Percentiles rank a stretch among this genome's conserved stretches.
Evolutionary conservation across 2,797 vertebrate species (phyloP).

Genomic region (Merluccius polli): DNA sequence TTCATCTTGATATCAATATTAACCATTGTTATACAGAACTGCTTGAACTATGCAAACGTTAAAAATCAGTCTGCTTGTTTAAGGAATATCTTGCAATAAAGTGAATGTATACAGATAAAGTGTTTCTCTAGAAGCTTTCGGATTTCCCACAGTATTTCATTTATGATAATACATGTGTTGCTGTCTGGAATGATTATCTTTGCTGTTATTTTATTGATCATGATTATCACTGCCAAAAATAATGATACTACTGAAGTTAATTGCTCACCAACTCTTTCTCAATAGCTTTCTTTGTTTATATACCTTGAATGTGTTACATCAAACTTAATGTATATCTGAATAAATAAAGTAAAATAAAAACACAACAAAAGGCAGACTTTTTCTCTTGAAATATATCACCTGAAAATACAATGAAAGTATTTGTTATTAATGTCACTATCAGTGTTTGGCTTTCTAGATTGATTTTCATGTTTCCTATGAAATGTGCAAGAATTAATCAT

Average conservation of each 20-base stretch:
- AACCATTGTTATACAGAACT: conserved; percentile 57
- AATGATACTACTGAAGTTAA: conserved; percentile 22
- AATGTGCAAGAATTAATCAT: neutral
- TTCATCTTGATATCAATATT: conserved; percentile 53
- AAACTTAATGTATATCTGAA: conserved; percentile 41
- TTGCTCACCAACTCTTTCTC: conserved; percentile 20
- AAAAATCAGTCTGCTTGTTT: conserved; percentile 68
- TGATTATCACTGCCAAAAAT: conserved; percentile 55
- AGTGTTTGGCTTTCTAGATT: neutral
- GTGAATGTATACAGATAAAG: conserved; percentile 69
- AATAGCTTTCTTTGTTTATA: conserved; percentile 30
- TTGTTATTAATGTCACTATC: neutral
- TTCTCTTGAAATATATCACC: conserved; percentile 3
- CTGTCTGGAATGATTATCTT: conserved; percentile 38
- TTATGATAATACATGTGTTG: conserved; percentile 33
- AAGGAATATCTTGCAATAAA: conserved; percentile 73
- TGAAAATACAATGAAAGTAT: neutral
- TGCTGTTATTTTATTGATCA: conserved; percentile 34
- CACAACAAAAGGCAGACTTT: conserved; percentile 12
- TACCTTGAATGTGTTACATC: conserved; percentile 38
- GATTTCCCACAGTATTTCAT: conserved; percentile 48
- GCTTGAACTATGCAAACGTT: conserved; percentile 76
- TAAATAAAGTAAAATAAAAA: conserved; percentile 43
- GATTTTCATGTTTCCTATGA: neutral
- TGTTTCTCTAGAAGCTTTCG: conserved; percentile 56